A percentile compares a stretch with the other conserved stretches of the same genome.
Evolutionary conservation across 2,113 vertebrate species (phyloP).

Genomic region (Brachionichthys hirsutus): DNA sequence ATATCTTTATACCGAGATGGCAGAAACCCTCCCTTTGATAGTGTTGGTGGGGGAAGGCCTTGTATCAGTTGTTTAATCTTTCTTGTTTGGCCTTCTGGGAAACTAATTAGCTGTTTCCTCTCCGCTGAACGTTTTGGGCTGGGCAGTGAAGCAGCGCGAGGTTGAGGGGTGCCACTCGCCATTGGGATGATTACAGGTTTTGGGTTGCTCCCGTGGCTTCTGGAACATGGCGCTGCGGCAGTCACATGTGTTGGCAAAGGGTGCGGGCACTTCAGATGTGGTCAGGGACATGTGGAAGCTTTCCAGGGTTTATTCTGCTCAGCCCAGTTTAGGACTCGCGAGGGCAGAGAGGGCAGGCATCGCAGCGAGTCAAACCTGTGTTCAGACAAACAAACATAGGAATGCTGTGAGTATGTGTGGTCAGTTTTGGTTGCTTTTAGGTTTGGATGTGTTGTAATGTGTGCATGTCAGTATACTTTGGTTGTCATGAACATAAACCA

Average conservation of each 20-base stretch:
- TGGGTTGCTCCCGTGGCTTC: constrained; percentile 53
- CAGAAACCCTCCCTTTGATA: constrained; percentile 50
- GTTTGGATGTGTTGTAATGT: constrained; percentile 13
- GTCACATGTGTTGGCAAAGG: constrained; percentile 68
- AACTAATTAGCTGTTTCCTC: constrained; percentile 70
- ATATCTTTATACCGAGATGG: constrained; percentile 33
- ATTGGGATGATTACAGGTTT: constrained; percentile 68
- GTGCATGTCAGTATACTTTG: constrained; percentile 19
- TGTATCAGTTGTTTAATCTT: constrained; percentile 64
- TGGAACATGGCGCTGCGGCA: constrained; percentile 67
- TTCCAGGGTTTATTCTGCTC: constrained; percentile 64
- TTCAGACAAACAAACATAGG: constrained; percentile 57
- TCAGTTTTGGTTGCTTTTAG: neutral
- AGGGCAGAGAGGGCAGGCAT: constrained; percentile 20
- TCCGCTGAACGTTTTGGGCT: constrained; percentile 40
- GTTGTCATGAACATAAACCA: constrained; percentile 9
- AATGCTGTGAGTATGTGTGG: constrained; percentile 21
- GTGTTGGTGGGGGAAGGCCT: constrained; percentile 26
- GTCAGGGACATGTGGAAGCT: constrained; percentile 74
- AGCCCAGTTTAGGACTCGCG: constrained; percentile 45
- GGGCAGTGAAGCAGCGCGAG: constrained; percentile 58
- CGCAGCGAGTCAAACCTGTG: constrained; percentile 35
- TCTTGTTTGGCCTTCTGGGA: constrained; percentile 57
- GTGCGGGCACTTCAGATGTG: constrained; percentile 71
- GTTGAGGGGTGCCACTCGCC: constrained; percentile 62